A percentile compares a stretch with the other conserved stretches of the same genome.
Conservation (phyloP, 2,888 invertebrate species). For the Leuctra nigra region DNA sequence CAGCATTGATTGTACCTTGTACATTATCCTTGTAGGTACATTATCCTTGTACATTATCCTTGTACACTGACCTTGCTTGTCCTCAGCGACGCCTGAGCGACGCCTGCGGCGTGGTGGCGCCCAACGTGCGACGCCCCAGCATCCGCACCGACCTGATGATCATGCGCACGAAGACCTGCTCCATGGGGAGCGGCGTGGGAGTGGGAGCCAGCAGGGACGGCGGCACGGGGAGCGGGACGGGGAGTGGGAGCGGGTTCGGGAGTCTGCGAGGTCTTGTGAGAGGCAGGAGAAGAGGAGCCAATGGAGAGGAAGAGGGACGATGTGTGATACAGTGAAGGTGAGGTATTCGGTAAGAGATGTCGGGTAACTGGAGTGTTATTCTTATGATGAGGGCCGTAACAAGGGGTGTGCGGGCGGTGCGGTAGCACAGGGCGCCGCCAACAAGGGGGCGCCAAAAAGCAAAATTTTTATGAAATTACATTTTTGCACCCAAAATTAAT, state of each 20-base stretch:
- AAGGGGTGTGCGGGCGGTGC: too few species aligned
- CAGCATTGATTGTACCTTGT: too few species aligned
- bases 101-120: conserved; percentile 84
- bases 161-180: conserved; percentile 68
- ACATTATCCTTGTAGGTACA: too few species aligned
- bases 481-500: too few species aligned
- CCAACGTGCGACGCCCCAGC: conserved; percentile 78
- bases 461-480: too few species aligned
- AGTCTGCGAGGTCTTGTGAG: conserved; percentile 20
- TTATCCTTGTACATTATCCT: too few species aligned
- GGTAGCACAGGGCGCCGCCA: too few species aligned
- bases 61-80: too few species aligned
- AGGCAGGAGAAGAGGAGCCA: conserved; percentile 38
- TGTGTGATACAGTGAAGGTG: conserved; percentile 46
- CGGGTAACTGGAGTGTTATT: too few species aligned
- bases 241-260: conserved; percentile 41
- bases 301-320: conserved; percentile 44
- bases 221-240: conserved; percentile 40
- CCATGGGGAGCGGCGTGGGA: conserved; percentile 20
- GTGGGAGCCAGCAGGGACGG: conserved; percentile 34
- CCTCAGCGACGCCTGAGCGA: conserved; percentile 73
- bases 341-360: neutral
- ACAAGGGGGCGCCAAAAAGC: too few species aligned
- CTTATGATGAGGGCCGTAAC: too few species aligned
- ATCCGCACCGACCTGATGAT: conserved; percentile 84